phyloP scores from a whole-genome alignment of 2,888 invertebrate species.

The Aproaerema taeniolella region DNA sequence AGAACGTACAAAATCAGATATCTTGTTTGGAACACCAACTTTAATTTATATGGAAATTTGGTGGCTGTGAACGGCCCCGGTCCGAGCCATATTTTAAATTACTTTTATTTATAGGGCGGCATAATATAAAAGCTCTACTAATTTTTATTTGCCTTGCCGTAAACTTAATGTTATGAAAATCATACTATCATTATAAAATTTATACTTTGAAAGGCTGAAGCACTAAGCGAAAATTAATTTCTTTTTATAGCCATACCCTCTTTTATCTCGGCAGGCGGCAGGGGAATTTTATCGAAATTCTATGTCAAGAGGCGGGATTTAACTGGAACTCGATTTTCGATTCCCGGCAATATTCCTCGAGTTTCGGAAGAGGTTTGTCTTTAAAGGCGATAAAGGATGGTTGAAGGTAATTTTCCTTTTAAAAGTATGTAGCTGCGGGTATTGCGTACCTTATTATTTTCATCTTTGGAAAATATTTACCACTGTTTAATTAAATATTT shows the following conservation, averaged over 20 bases:
- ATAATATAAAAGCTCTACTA: conserved; percentile 19
- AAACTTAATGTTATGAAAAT: conserved; percentile 7
- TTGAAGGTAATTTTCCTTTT: too few species aligned
- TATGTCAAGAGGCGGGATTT: conserved; percentile 9
- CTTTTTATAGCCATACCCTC: neutral
- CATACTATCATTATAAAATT: conserved; percentile 7
- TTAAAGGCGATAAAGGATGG: conserved; percentile 4
- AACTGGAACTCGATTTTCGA: conserved; percentile 13
- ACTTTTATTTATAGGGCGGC: conserved; percentile 27
- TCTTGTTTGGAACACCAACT: conserved; percentile 47
- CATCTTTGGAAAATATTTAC: too few species aligned
- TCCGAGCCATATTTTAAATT: conserved; percentile 34
- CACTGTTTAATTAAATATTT: too few species aligned
- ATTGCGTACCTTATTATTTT: too few species aligned
- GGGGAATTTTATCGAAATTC: conserved; percentile 13
- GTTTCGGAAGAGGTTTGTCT: conserved; percentile 5
- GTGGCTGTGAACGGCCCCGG: conserved; percentile 31
- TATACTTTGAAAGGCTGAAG: neutral
- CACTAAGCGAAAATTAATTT: conserved; percentile 12
- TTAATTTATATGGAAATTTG: conserved; percentile 67
- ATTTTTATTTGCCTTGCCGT: conserved; percentile 14
- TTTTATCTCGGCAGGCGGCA: conserved; percentile 10
- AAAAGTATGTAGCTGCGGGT: too few species aligned
- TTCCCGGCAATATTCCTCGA: conserved; percentile 8
- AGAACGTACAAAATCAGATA: conserved; percentile 40